Base-by-base conservation (phyloP, 2,888 invertebrate species). In the Alitta virens region DNA sequence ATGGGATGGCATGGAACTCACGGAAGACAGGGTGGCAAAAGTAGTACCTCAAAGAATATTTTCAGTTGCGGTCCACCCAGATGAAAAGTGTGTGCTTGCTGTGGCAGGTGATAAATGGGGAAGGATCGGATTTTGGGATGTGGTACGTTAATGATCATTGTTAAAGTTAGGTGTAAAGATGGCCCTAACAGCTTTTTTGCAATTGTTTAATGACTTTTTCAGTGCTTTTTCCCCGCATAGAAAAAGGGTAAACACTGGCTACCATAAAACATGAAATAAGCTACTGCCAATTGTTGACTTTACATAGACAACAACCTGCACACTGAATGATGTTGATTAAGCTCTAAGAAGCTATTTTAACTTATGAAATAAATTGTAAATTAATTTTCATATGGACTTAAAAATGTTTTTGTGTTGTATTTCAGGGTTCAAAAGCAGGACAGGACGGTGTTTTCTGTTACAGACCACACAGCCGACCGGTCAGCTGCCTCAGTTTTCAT, bases 21-120 rank as follows among this genome's bases (percentile, higher is more conserved):
- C 65, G 40, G 69, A 68, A 43, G 66, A 72, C 1, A 65, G 68
- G 52, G 75, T 80, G 1, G 73, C 74, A 0, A 83, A 81, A 73
- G 78, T 82, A 12, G 74, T 76, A 0, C 74, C 74, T 3, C 64
- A 71, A n/a, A 71, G 82, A 33, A 77, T 82, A 21, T 79, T 79
- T 64, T 78, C 83, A 1, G 49, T 84, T 9, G 78, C 76, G 33
- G 60, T 83, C 54, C 82, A 83, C 71, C 82, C 83, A 0, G 68
- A 77, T 0, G 63, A 70, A 12, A 66, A 70, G 1, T 77, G 76
- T 56, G 63, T 80, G 1, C 62, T 84, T 33, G 68, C 80, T n/a
- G 71, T 75, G 38, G 79, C 76, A 21, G 83, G 83, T 16, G 81
- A 78, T 67, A 78, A 78, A 60, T 73, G 72, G 74, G 84, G 84